These are phyloP conservation scores for Ypsolopha scabrella DNA, from an alignment of 2,888 invertebrate species.

Conservation along the genomic window DNA sequence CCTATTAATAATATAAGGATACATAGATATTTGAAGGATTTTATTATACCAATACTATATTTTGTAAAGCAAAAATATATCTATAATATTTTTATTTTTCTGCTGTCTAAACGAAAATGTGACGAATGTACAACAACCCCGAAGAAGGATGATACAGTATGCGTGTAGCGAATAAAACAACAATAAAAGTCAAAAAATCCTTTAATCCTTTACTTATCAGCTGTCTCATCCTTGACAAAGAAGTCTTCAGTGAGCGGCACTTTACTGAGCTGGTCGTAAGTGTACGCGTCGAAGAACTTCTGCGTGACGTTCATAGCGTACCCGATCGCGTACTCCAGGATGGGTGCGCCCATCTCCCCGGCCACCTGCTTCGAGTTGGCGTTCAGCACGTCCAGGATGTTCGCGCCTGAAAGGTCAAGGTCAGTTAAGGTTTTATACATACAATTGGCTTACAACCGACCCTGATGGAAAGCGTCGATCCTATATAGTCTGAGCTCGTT, in stretches of 20 bases:
- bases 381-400: constrained; percentile 50
- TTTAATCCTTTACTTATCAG: not conserved
- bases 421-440: not conserved
- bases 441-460: too few species aligned
- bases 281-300: constrained; percentile 54
- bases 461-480: too few species aligned
- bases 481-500: too few species aligned
- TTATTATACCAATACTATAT: too few species aligned
- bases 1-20: too few species aligned
- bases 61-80: too few species aligned
- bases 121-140: too few species aligned
- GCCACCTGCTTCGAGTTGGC: constrained; percentile 54
- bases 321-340: constrained; percentile 58
- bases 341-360: constrained; percentile 57
- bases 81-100: too few species aligned
- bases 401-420: constrained; percentile 35
- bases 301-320: constrained; percentile 63
- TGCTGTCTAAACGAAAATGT: too few species aligned
- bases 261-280: constrained; percentile 51
- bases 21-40: too few species aligned
- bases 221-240: constrained; percentile 38
- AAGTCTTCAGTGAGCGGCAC: constrained; percentile 53
- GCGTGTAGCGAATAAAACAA: not conserved
- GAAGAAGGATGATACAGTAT: too few species aligned
- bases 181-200: not conserved